A percentile compares a stretch with the other conserved stretches of the same genome.
These are phyloP conservation scores for Ploceus nigricollis DNA, from an alignment of 2,113 vertebrate species.

Conservation along the genomic window DNA sequence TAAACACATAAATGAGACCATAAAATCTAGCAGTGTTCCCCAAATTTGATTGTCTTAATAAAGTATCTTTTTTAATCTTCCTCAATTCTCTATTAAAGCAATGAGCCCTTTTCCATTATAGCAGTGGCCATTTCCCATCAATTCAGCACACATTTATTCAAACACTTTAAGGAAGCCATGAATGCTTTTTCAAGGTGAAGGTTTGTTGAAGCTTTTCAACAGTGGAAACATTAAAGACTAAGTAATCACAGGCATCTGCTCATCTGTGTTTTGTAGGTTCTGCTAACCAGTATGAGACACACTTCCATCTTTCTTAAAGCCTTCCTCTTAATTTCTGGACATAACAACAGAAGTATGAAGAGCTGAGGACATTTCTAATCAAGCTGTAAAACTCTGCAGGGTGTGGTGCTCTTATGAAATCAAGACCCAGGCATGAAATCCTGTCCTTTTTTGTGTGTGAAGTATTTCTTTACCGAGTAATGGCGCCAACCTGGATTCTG, in stretches of 20 bases:
- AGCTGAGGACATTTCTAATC: neutral
- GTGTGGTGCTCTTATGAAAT: constrained; percentile 37
- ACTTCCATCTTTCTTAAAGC: neutral
- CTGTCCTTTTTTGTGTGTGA: neutral
- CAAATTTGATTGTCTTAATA: neutral
- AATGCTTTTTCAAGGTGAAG: neutral
- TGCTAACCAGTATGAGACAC: neutral
- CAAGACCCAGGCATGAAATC: neutral
- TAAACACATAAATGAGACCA: neutral
- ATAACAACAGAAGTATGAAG: neutral
- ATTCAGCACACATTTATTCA: neutral
- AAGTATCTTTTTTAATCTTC: neutral
- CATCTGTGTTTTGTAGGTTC: neutral
- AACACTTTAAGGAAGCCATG: neutral
- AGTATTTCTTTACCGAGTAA: constrained; percentile 32
- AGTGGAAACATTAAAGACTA: neutral
- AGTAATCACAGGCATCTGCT: neutral
- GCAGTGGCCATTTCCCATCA: neutral
- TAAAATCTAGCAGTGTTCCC: neutral
- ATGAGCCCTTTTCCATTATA: neutral
- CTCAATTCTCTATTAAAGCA: neutral
- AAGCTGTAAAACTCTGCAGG: constrained; percentile 1
- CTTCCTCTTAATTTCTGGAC: neutral
- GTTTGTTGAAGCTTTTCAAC: neutral
- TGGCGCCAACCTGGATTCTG: constrained; percentile 66